Evolutionary conservation across 2,888 invertebrate species (phyloP).

Genomic region (Brachypalpus laphriformis): DNA sequence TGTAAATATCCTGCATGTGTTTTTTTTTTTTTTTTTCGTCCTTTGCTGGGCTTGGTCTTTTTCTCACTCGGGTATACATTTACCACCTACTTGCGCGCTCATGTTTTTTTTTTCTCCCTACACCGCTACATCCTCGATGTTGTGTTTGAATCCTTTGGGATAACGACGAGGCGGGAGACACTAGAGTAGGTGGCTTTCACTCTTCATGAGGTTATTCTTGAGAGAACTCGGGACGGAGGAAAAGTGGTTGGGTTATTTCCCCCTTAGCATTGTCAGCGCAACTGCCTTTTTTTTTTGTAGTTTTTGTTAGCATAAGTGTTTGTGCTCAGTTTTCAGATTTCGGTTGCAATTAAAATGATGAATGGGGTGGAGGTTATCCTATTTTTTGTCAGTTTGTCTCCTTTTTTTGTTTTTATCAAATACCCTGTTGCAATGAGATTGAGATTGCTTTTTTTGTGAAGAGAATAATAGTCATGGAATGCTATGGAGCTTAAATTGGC

Average conservation of each 20-base stretch:
- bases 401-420: conserved; percentile 10
- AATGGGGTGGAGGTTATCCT: conserved; percentile 53
- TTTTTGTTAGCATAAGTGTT: conserved; percentile 24
- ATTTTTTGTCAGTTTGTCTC: conserved; percentile 3
- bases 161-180: conserved; percentile 25
- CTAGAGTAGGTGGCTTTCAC: conserved; percentile 36
- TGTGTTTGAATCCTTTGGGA: conserved; percentile 19
- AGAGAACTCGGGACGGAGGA: conserved; percentile 20
- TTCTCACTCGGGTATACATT: neutral
- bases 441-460: conserved; percentile 26
- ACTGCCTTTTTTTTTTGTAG: conserved; percentile 10
- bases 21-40: conserved; percentile 15
- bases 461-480: conserved; percentile 7
- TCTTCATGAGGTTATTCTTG: conserved; percentile 6
- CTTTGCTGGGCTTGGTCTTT: neutral
- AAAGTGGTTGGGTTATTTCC: conserved; percentile 18
- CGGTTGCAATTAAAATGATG: conserved; percentile 71
- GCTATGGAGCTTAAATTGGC: conserved; percentile 35
- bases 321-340: conserved; percentile 60
- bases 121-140: conserved; percentile 52
- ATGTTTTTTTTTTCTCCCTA: neutral
- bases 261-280: conserved; percentile 31
- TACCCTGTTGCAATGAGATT: conserved; percentile 54
- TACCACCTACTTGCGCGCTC: conserved; percentile 1
- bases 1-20: conserved; percentile 37